Evolutionary conservation across 2,888 invertebrate genomes (phyloP).

Genomic region (Eupithecia centaureata): DNA sequence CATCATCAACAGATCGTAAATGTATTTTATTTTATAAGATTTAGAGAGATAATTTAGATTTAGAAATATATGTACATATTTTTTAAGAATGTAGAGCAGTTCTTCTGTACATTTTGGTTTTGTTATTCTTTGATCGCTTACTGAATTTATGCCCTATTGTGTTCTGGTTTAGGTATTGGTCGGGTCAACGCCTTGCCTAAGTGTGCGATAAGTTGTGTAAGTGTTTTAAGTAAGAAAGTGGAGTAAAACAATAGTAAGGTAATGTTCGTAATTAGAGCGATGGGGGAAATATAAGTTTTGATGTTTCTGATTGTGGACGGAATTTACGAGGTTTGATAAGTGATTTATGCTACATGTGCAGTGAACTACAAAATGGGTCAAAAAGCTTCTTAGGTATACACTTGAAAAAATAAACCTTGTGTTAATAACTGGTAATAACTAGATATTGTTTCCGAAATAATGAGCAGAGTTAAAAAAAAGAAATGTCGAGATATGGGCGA

Average conservation of each 20-base stretch:
- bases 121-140: conserved; percentile 62
- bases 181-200: conserved; percentile 51
- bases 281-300: conserved; percentile 1
- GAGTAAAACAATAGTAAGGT: conserved; percentile 28
- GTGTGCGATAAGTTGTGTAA: conserved; percentile 44
- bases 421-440: no score
- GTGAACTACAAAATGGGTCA: no score
- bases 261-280: conserved; percentile 31
- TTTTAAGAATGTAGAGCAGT: neutral
- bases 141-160: conserved; percentile 66
- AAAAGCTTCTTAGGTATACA: no score
- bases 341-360: neutral
- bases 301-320: conserved; percentile 8
- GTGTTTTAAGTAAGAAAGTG: conserved; percentile 34
- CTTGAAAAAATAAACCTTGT: no score
- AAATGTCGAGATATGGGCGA: no score
- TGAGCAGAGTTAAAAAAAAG: no score
- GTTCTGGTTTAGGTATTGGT: conserved; percentile 53
- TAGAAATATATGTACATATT: neutral
- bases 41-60: no score
- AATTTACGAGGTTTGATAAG: neutral
- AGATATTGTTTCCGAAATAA: no score
- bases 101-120: conserved; percentile 9
- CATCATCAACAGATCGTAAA: neutral
- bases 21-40: neutral